Percentiles rank a stretch among this genome's conserved stretches.
These are phyloP conservation scores for Liasis olivaceus DNA, from an alignment of 2,797 vertebrate species.

Conservation along the genomic window DNA sequence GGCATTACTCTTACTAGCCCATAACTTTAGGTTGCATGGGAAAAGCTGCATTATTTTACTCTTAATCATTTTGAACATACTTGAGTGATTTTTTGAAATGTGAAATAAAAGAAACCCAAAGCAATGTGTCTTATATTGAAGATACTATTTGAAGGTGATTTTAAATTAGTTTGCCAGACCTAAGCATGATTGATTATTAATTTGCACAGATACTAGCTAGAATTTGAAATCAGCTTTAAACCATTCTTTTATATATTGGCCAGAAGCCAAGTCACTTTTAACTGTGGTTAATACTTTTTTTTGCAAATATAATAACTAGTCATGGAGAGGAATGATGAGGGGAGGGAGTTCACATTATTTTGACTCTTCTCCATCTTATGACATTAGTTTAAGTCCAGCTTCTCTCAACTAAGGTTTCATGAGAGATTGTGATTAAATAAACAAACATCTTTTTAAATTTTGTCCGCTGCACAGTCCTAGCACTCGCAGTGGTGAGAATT, in stretches of 20 bases:
- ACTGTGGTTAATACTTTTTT: not conserved
- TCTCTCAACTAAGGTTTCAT: not conserved
- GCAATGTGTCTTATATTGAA: not conserved
- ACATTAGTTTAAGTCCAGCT: not conserved
- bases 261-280: not conserved
- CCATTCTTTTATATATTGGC: not conserved
- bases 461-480: not conserved
- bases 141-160: not conserved
- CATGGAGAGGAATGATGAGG: not conserved
- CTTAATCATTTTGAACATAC: not conserved
- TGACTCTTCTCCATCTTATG: not conserved
- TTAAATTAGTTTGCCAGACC: not conserved
- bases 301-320: not conserved
- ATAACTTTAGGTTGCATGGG: not conserved
- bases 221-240: not conserved
- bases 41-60: not conserved
- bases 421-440: not conserved
- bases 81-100: slow-evolving; percentile 1
- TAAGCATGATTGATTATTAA: not conserved
- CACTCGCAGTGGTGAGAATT: no score
- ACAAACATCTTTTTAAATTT: not conserved
- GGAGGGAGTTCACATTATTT: not conserved
- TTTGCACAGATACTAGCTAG: not conserved
- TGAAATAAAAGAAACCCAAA: not conserved
- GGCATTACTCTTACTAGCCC: not conserved